Evolutionary conservation across 1,140 invertebrate species (phyloP).

Genomic region (Vanessa tameamea): DNA sequence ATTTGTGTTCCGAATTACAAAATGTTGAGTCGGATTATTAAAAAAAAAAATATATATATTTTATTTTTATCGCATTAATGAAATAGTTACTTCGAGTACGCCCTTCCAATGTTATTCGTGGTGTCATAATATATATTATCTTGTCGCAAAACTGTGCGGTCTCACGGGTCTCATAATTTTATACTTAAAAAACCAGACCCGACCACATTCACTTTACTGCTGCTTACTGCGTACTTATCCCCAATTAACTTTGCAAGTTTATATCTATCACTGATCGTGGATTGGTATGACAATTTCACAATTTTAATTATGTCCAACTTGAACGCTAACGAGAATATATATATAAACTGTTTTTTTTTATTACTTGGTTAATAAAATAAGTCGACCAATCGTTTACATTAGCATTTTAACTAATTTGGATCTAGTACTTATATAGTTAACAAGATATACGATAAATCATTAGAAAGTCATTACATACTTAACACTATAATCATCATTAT

Average conservation of each 20-base stretch:
- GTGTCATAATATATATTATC: slow-evolving; percentile 22
- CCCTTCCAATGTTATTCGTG: neutral
- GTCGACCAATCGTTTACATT: no score
- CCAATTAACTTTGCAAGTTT: slow-evolving; percentile 26
- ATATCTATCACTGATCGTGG: slow-evolving; percentile 22
- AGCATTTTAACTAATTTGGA: no score
- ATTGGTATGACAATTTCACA: slow-evolving; percentile 20
- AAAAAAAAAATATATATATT: neutral
- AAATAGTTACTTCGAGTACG: neutral
- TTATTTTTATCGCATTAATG: neutral
- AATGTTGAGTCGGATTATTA: neutral
- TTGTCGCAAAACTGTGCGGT: slow-evolving; percentile 29
- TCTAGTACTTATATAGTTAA: neutral
- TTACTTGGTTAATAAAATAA: no score
- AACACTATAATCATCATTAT: neutral
- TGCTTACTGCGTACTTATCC: slow-evolving; percentile 32
- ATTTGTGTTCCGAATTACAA: no score
- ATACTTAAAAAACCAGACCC: slow-evolving; percentile 34
- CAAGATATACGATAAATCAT: neutral
- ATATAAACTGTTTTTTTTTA: neutral
- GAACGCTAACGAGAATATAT: neutral
- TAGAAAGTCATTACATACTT: neutral
- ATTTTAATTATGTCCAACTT: slow-evolving; percentile 14
- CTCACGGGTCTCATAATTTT: slow-evolving; percentile 29
- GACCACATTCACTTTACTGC: slow-evolving; percentile 32